phyloP scores from a whole-genome alignment of 2,888 invertebrate genomes.

The Lamellibrachia satsuma region DNA sequence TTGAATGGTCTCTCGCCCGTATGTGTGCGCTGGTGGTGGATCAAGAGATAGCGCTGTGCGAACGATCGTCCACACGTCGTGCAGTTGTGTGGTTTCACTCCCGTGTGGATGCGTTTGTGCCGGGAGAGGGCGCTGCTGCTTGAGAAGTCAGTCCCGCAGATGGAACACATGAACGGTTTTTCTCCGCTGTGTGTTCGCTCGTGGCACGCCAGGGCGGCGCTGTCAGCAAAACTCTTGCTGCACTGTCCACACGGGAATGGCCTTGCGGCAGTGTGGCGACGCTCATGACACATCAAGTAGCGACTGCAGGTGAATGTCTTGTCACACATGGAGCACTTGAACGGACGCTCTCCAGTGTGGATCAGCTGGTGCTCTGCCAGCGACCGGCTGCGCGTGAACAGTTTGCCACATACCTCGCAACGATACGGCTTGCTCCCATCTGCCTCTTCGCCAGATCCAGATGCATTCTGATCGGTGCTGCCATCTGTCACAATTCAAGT shows the following conservation, averaged over 20 bases:
- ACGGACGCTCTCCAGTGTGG: conserved; percentile 21
- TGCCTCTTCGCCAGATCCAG: not conserved
- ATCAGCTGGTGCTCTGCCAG: conserved; percentile 24
- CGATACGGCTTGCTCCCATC: not conserved
- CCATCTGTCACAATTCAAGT: not conserved
- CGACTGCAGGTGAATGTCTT: conserved; percentile 23
- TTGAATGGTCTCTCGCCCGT: conserved; percentile 23
- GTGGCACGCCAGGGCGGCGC: not conserved
- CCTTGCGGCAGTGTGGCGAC: conserved; percentile 4
- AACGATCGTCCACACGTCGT: conserved; percentile 13
- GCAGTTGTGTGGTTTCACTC: conserved; percentile 14
- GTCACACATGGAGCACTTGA: conserved; percentile 22
- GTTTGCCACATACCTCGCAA: conserved; percentile 21
- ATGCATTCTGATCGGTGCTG: not conserved
- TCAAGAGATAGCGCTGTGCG: conserved; percentile 18
- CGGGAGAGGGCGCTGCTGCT: conserved; percentile 21
- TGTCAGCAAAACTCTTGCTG: not conserved
- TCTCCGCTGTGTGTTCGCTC: not conserved
- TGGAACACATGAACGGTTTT: conserved; percentile 2
- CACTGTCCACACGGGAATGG: not conserved
- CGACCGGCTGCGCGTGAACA: conserved; percentile 20
- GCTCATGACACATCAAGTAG: conserved; percentile 21
- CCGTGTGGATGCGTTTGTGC: conserved; percentile 22
- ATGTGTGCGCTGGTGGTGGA: conserved; percentile 25
- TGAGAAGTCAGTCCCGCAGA: conserved; percentile 23